phyloP scores from a whole-genome alignment of 2,797 vertebrate species.

The Clamator glandarius region DNA sequence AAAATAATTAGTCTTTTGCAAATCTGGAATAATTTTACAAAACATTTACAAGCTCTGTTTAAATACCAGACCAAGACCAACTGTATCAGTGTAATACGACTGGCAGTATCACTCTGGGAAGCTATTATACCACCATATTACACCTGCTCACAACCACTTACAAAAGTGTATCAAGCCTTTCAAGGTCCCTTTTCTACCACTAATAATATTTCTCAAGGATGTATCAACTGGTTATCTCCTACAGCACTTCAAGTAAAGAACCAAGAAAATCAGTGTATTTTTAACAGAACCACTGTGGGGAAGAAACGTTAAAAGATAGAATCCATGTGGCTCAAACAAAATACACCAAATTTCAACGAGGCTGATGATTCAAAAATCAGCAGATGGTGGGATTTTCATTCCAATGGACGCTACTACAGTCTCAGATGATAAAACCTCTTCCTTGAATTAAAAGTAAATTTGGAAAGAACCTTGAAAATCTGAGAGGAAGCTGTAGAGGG shows the following conservation, averaged over 20 bases:
- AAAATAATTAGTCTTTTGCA: not conserved
- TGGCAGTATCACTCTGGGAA: not conserved
- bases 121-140: not conserved
- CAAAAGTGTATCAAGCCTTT: not conserved
- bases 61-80: not conserved
- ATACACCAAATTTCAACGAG: not conserved
- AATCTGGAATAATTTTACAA: not conserved
- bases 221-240: not conserved
- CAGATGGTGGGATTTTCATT: not conserved
- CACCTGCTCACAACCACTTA: not conserved
- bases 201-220: not conserved
- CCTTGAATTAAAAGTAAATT: not conserved
- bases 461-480: not conserved
- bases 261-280: not conserved
- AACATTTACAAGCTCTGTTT: not conserved
- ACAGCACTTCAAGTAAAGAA: not conserved
- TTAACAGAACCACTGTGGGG: not conserved
- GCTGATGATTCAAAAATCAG: not conserved
- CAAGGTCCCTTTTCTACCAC: not conserved
- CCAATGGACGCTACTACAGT: not conserved
- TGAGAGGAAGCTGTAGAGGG: not conserved
- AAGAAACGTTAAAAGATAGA: not conserved
- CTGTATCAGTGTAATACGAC: not conserved
- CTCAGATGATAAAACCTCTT: not conserved
- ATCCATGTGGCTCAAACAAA: not conserved